Evolutionary conservation across 2,797 vertebrate species (phyloP).

Genomic region (Phalloptychus januarius): DNA sequence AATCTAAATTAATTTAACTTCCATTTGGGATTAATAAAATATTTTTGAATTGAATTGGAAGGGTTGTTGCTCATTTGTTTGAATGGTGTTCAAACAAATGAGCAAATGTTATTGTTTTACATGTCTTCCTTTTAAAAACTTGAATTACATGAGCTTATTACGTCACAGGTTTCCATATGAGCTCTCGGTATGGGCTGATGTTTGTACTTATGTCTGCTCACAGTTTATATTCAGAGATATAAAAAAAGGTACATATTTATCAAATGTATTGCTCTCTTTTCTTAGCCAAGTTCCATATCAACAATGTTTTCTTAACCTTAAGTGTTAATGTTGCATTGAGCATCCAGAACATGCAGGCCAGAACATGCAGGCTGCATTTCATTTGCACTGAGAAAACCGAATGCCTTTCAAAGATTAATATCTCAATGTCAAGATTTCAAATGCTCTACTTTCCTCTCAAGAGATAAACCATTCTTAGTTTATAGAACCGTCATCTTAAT

Average conservation of each 20-base stretch:
- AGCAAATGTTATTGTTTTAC: conserved; percentile 66
- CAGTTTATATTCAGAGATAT: neutral
- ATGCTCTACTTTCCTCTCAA: conserved; percentile 7
- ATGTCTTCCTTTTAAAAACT: conserved; percentile 44
- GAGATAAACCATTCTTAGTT: conserved; percentile 34
- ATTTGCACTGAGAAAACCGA: neutral
- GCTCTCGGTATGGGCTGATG: too few species aligned
- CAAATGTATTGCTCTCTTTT: neutral
- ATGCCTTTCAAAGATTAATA: neutral
- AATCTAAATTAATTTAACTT: too few species aligned
- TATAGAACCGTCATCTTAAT: conserved; percentile 25
- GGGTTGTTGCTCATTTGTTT: conserved; percentile 70
- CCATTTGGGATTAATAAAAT: too few species aligned
- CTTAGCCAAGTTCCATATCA: neutral
- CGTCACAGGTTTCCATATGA: conserved; percentile 39
- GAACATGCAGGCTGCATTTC: neutral
- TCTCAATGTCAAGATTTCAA: conserved; percentile 6
- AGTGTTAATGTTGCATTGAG: neutral
- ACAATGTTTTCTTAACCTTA: neutral
- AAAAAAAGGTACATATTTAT: neutral
- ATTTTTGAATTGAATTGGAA: conserved; percentile 10
- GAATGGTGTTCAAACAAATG: too few species aligned
- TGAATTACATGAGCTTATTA: conserved; percentile 46
- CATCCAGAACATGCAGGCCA: neutral
- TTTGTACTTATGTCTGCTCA: neutral